Evolutionary conservation across 92 coral and sea anemone species (phyloP).

Genomic region (Pocillopora grandis): DNA sequence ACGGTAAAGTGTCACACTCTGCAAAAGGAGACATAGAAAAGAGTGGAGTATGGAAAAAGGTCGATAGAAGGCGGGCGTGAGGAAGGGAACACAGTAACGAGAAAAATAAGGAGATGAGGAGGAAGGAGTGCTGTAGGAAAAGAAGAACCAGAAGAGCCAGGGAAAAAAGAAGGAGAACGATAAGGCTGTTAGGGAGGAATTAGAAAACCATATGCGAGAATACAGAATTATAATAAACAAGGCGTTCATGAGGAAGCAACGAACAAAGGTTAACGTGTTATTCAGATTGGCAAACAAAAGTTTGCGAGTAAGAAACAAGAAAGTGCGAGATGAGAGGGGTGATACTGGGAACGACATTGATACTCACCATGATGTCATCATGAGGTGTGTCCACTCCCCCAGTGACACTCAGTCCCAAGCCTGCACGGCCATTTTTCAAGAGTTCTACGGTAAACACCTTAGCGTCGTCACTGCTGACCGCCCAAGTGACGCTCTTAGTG

Average conservation of each 20-base stretch:
- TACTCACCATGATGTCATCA: slow-evolving; percentile 77
- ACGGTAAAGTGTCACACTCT: too few relatives aligned
- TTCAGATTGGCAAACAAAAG: background rate
- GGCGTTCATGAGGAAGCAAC: background rate
- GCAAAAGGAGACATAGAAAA: background rate
- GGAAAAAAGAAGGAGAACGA: background rate
- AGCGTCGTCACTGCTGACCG: slow-evolving; percentile 66
- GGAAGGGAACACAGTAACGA: background rate
- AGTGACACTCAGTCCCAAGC: slow-evolving; percentile 78
- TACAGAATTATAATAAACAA: background rate
- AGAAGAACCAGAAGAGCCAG: background rate
- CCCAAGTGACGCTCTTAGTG: slow-evolving; percentile 86
- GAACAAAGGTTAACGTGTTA: background rate
- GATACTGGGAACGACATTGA: background rate
- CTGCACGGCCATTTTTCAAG: slow-evolving; percentile 66
- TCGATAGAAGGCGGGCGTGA: background rate
- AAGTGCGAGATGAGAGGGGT: too few relatives aligned
- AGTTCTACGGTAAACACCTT: slow-evolving; percentile 83
- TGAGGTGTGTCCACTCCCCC: slow-evolving; percentile 73
- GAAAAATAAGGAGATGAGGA: background rate
- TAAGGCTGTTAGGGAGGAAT: background rate
- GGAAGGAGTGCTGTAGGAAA: background rate
- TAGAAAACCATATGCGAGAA: background rate
- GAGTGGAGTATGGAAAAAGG: background rate
- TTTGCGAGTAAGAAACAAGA: too few relatives aligned